These are phyloP conservation scores for Staurois parvus DNA, from an alignment of 2,797 vertebrate genomes.

Conservation along the genomic window DNA sequence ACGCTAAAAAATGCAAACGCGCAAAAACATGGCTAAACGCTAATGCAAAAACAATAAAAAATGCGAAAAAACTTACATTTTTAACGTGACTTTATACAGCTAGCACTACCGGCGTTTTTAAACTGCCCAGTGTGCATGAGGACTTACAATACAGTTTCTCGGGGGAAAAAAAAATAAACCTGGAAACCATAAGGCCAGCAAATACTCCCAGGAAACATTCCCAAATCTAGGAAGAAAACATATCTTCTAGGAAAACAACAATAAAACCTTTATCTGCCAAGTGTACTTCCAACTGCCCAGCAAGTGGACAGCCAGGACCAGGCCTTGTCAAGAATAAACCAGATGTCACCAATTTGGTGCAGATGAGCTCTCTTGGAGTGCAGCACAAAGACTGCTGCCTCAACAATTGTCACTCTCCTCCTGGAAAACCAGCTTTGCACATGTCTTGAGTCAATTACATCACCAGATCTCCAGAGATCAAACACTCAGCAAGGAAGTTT, in stretches of 20 bases:
- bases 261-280: neutral
- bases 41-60: too few species aligned
- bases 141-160: too few species aligned
- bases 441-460: constrained; percentile 61
- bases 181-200: too few species aligned
- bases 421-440: constrained; percentile 20
- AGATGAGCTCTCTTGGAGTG: constrained; percentile 15
- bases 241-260: neutral
- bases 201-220: too few species aligned
- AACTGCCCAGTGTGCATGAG: too few species aligned
- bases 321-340: constrained; percentile 27
- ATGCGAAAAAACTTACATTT: too few species aligned
- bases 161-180: too few species aligned
- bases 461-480: constrained; percentile 63
- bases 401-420: constrained; percentile 47
- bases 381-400: constrained; percentile 37
- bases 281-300: constrained; percentile 38
- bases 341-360: constrained; percentile 60
- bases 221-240: too few species aligned
- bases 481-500: constrained; percentile 70
- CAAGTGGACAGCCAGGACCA: constrained; percentile 6
- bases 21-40: too few species aligned
- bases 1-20: too few species aligned
- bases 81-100: too few species aligned
- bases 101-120: too few species aligned